Conservation (phyloP, 64 coral and sea anemone genomes). For the Actinia tenebrosa region DNA sequence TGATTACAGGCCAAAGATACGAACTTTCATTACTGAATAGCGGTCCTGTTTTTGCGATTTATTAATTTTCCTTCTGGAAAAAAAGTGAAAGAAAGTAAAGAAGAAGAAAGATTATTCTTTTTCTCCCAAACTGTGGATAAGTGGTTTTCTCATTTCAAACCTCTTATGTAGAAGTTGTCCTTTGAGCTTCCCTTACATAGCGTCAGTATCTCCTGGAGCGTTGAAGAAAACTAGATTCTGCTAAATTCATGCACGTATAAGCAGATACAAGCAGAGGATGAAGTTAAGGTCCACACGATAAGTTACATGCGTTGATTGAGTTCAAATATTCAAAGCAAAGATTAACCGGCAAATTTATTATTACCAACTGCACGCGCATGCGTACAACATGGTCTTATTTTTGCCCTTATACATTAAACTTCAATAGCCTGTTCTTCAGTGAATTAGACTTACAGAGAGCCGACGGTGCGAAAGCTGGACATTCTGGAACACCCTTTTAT, state of each 20-base stretch:
- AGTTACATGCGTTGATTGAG: too few relatives aligned
- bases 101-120: neutral
- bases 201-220: too few relatives aligned
- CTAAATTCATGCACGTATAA: too few relatives aligned
- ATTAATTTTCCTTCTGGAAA: neutral
- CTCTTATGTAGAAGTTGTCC: too few relatives aligned
- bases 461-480: too few relatives aligned
- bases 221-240: too few relatives aligned
- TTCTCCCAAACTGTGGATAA: neutral
- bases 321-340: too few relatives aligned
- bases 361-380: neutral
- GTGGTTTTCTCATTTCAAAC: neutral
- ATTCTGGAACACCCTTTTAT: neutral
- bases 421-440: too few relatives aligned
- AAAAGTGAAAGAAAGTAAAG: neutral
- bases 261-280: too few relatives aligned
- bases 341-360: neutral
- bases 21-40: neutral
- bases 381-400: neutral
- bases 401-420: neutral
- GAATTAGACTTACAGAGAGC: too few relatives aligned
- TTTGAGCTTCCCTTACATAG: too few relatives aligned
- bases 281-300: too few relatives aligned
- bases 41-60: neutral
- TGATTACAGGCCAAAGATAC: neutral